phyloP scores from a whole-genome alignment of 2,888 invertebrate species.

The Diaperis boleti region DNA sequence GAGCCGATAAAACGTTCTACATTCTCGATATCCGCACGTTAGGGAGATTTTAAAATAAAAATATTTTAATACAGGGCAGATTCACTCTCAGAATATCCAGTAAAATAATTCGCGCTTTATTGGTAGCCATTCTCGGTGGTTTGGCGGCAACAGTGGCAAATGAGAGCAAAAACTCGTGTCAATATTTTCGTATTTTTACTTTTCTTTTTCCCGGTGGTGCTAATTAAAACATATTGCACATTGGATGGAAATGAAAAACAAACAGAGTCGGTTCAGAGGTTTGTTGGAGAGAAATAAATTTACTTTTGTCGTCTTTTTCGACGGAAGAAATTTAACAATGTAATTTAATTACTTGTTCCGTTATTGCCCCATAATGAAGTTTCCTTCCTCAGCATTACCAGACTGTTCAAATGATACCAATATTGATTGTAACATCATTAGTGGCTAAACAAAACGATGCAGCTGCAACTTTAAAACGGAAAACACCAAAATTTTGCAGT shows the following conservation, averaged over 20 bases:
- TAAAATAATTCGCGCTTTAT: conserved; percentile 14
- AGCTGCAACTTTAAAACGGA: conserved; percentile 13
- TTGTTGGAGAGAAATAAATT: conserved; percentile 49
- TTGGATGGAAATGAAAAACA: conserved; percentile 53
- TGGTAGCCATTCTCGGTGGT: conserved; percentile 10
- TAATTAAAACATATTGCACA: conserved; percentile 44
- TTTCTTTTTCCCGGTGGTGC: conserved; percentile 22
- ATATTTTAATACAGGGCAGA: conserved; percentile 34
- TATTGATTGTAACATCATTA: conserved; percentile 12
- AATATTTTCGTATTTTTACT: conserved; percentile 29
- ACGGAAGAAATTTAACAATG: conserved; percentile 51
- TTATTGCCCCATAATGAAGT: conserved; percentile 34
- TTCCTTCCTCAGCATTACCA: conserved; percentile 25
- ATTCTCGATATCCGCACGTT: conserved; percentile 40
- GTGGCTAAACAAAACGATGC: background rate
- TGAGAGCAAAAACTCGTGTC: conserved; percentile 23
- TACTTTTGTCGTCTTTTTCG: conserved; percentile 49
- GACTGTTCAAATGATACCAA: conserved; percentile 3
- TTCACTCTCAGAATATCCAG: conserved; percentile 4
- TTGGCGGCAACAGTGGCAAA: conserved; percentile 1
- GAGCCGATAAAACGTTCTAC: conserved; percentile 62
- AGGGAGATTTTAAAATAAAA: conserved; percentile 36
- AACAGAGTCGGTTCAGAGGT: conserved; percentile 46
- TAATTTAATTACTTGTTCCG: conserved; percentile 53
- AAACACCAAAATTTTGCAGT: background rate